Percentiles rank a stretch among this genome's conserved stretches.
These are phyloP conservation scores for Drosophila meridiana DNA, from an alignment of 2,888 invertebrate species.

Conservation along the genomic window DNA sequence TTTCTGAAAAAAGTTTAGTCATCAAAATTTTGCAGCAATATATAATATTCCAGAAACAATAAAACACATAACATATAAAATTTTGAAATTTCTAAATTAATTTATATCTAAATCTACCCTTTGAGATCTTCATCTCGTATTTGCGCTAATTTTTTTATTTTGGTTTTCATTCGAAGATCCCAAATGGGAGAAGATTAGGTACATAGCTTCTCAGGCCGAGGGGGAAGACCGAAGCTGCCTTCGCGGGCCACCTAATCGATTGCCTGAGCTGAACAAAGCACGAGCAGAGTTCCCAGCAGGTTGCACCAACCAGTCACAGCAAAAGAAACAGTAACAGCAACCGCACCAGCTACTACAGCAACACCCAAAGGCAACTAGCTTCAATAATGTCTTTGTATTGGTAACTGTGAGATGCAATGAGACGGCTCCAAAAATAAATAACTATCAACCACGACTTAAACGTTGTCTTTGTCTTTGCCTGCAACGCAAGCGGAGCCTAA, in stretches of 20 bases:
- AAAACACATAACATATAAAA: too few species aligned
- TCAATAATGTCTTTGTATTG: slow-evolving; percentile 59
- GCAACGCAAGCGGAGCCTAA: slow-evolving; percentile 74
- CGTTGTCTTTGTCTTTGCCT: slow-evolving; percentile 15
- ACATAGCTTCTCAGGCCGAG: slow-evolving; percentile 13
- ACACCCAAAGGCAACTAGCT: slow-evolving; percentile 69
- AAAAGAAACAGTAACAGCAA: slow-evolving; percentile 15
- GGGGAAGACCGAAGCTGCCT: background rate
- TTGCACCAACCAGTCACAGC: slow-evolving; percentile 59
- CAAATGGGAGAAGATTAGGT: slow-evolving; percentile 30
- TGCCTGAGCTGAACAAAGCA: slow-evolving; percentile 67
- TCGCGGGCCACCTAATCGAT: slow-evolving; percentile 61
- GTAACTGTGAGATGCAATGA: slow-evolving; percentile 63
- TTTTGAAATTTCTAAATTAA: too few species aligned
- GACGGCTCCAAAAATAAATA: slow-evolving; percentile 31
- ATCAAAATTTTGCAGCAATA: too few species aligned
- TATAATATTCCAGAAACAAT: too few species aligned
- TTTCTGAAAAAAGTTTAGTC: too few species aligned
- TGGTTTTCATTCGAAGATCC: slow-evolving; percentile 63
- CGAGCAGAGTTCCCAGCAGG: slow-evolving; percentile 74
- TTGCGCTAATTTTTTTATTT: slow-evolving; percentile 71
- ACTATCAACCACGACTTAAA: slow-evolving; percentile 21
- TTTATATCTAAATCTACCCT: slow-evolving; percentile 16
- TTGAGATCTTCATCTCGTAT: slow-evolving; percentile 42
- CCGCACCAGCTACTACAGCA: slow-evolving; percentile 20